Evolutionary conservation across 1,140 invertebrate genomes (phyloP), one percentile per base, ranked within the genome.

Genomic region (Drosophila ficusphila): DNA sequence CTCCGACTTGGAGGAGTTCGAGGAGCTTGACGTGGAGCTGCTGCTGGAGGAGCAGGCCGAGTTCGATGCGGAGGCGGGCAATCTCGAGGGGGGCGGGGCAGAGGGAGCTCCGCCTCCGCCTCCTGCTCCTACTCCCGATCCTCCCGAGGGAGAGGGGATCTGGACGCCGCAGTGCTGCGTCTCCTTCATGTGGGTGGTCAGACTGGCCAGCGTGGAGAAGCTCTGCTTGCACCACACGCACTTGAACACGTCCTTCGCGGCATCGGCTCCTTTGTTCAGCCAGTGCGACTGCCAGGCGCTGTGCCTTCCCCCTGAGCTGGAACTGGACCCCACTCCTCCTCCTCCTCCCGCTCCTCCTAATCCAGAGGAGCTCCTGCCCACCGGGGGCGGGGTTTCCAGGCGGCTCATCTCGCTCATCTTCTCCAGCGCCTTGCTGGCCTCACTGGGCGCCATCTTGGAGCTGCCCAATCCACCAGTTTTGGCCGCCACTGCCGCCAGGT

Each of bases 221-320:
- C 97, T 98, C 83, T 97, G 96, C 91, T 98, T 98, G 91, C 97
- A 98, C 97, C 97, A 98, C 3, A 98, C 97, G 91, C 97, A 98
- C 91, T 98, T 98, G 3, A 98, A 94, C 11, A 98, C 97, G 88
- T 98, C 97, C 92, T 97, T 97, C 1, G 96, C 97, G 70, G 97
- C 96, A 76, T 98, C 97, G 5, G 97, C 97, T 2, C 97, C 97
- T 83, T 98, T 97, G 90, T 97, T 98, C 2, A 98, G 92, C 97
- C 97, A 98, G 76, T 98, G 97, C 1, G 96, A 97, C 79, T 98
- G 97, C 97, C 97, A 98, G 3, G 97, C 96, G 73, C 96, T 96
- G 90, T 96, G 96, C 6, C 96, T 92, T 14, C 94, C 94, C 25
- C 94, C 94, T 1, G 93, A 36, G 16, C 4, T 34, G 21, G 60